Conservation (phyloP, 2,888 invertebrate species). For the Apoda limacodes region DNA sequence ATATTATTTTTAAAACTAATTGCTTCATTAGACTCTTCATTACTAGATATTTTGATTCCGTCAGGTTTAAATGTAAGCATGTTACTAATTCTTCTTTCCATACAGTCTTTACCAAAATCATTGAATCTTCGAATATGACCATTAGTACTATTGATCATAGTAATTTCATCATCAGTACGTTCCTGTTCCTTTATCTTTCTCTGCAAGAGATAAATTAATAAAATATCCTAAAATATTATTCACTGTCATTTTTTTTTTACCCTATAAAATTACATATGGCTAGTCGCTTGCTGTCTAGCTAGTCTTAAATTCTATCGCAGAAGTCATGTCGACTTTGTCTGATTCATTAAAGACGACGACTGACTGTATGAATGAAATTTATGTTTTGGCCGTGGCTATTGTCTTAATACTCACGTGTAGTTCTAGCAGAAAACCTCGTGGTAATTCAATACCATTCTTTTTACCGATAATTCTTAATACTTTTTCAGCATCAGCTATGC, state of each 20-base stretch:
- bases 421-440: conserved; percentile 70
- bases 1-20: conserved; percentile 38
- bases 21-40: conserved; percentile 27
- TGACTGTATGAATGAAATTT: too few species aligned
- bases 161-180: conserved; percentile 32
- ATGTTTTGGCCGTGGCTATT: too few species aligned
- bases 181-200: conserved; percentile 48
- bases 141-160: conserved; percentile 34
- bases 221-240: too few species aligned
- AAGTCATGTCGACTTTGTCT: too few species aligned
- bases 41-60: conserved; percentile 33
- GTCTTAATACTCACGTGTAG: conserved; percentile 70
- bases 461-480: conserved; percentile 73
- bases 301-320: too few species aligned
- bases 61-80: conserved; percentile 51
- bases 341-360: too few species aligned
- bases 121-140: conserved; percentile 31
- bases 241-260: too few species aligned
- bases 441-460: conserved; percentile 68
- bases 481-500: conserved; percentile 74
- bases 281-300: too few species aligned
- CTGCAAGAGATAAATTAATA: conserved; percentile 32
- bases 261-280: too few species aligned
- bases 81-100: conserved; percentile 46
- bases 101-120: conserved; percentile 30